These are phyloP conservation scores for Syngnathus floridae DNA, from an alignment of 2,113 vertebrate species.

Conservation along the genomic window DNA sequence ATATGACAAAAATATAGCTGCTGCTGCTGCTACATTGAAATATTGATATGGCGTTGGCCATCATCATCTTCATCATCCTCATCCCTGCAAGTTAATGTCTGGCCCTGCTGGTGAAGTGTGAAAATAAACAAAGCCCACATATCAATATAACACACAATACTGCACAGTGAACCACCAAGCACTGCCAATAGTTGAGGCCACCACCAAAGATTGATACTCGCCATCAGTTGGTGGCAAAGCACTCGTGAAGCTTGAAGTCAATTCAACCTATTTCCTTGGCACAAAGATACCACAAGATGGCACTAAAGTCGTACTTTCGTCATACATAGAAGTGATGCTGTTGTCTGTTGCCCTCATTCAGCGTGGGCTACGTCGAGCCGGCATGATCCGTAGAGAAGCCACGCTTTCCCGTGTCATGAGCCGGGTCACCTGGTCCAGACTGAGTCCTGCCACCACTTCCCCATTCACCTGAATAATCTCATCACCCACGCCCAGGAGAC, in stretches of 20 bases:
- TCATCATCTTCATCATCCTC: background rate
- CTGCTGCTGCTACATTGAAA: background rate
- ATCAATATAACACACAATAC: background rate
- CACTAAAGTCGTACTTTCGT: background rate
- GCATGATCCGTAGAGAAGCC: constrained; percentile 78
- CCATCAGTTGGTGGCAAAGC: background rate
- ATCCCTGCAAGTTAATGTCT: background rate
- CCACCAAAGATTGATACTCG: background rate
- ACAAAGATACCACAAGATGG: background rate
- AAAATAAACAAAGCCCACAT: background rate
- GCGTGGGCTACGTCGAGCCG: constrained; percentile 71
- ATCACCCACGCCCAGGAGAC: constrained; percentile 83
- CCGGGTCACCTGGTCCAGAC: constrained; percentile 72
- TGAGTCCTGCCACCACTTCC: constrained; percentile 77
- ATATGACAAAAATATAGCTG: background rate
- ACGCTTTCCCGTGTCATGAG: constrained; percentile 76
- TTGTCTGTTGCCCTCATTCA: constrained; percentile 44
- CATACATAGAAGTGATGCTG: background rate
- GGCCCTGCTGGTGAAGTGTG: background rate
- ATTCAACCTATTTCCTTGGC: background rate
- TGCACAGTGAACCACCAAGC: background rate
- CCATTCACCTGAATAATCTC: constrained; percentile 92
- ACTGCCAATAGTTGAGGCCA: too few species aligned
- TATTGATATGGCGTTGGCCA: constrained; percentile 1
- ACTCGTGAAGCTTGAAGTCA: background rate